Base-by-base conservation (phyloP, 2,888 invertebrate species). In the Leptopterna dolabrata region DNA sequence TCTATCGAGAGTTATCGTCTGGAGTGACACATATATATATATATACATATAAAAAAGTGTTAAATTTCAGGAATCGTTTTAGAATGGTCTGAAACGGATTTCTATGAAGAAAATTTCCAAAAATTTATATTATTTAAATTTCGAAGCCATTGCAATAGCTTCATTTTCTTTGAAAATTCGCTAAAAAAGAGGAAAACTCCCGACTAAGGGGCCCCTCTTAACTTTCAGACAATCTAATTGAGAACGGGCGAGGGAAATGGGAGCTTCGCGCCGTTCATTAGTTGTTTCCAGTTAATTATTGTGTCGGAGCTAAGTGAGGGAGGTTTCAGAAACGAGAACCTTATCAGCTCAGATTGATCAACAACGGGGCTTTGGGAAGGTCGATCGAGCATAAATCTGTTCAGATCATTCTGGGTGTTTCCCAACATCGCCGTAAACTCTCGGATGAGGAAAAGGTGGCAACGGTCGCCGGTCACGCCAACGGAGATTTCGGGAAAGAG, bases 391-490 rank as follows among this genome's bases (percentile, higher is more conserved):
- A 85, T 85, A 73, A 85, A 85, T 85, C 85, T 85, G 85, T 19
- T 85, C 45, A 45, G 85, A 85, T 85, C 85, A 85, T 76, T 85
- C 63, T 7, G 63, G 24, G 63, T 63, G n/a, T n/a, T n/a, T 63
- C 13, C 63, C 27, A 27, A 63, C 63, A 19, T 24, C 2, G 63
- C 63, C 19, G 3, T 6, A 63, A 63, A 4, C 63, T 24, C 24
- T 63, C 24, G 63, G 78, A 30, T n/a, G 85, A 36, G 73, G 85
- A 76, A 45, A 83, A 85, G 84, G 85, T 45, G 73, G 76, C 73
- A 73, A 85, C 76, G 85, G 85, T 71, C 85, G 27, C 47, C 85
- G 85, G 85, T 85, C 85, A 85, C 85, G 85, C 85, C 85, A 85
- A 45, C 24, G 63, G 63, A 51, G 84, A 85, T 85, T 85, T 85